Evolutionary conservation across 2,888 invertebrate species (phyloP), one percentile per base, ranked within the genome.

Genomic region (Biston betularia): DNA sequence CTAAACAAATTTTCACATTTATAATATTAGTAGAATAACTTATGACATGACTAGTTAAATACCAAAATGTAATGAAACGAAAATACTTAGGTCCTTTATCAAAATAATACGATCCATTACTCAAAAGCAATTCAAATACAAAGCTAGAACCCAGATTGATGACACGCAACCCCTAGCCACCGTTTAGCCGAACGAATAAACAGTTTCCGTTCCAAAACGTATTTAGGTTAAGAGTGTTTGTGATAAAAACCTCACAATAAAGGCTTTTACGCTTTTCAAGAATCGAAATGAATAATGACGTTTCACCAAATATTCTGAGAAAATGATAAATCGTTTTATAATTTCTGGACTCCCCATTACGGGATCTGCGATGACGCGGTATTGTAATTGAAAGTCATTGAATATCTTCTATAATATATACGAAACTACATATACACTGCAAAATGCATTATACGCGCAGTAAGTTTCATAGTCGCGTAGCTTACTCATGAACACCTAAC

Each of bases 301-400:
- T 87, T 83, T 82, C 77, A 69, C 72, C 75, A 75, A 88, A 84
- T 84, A 75, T 77, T 80, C 79, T 75, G 77, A 75, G 78, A 79
- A 83, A 83, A 80, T 89, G 89, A 89, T 84, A 82, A 87, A 89
- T 89, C 83, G 81, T 81, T 79, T 82, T 81, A 82, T 86, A 87
- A 89, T 89, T 87, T 83, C 76, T 71, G 75, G 77, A 77, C 73
- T 73, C 74, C 67, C 77, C 74, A 80, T 81, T 82, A 80, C 70
- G 65, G 74, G 78, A 74, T 79, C 75, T 70, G 81, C 81, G 75
- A 79, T 81, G 81, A 81, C 74, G 74, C 71, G 71, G 69, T 78
- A 71, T 73, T 78, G 42, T 53, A 42, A 42, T 33, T 48, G 12
- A 49, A 33, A 49, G 12, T 33, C 10, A 10, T 49, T 60, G 52